Conservation (phyloP, 1,140 invertebrate genomes). For the Macrosteles quadrilineatus region DNA sequence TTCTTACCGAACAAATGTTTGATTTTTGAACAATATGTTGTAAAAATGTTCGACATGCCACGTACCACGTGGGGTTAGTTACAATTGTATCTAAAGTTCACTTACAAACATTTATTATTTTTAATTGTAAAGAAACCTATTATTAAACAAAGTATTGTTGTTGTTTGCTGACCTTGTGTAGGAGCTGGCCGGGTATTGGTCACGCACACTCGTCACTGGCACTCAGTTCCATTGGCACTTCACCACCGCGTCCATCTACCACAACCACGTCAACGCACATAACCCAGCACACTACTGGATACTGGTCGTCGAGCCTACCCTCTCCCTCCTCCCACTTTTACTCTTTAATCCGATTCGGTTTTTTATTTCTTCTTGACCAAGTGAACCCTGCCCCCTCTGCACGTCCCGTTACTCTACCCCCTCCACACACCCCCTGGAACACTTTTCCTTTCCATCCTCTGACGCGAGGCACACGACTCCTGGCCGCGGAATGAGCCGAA, state of each 20-base stretch:
- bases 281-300: constrained; percentile 27
- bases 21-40: no score
- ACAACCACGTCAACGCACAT: background rate
- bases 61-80: no score
- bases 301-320: background rate
- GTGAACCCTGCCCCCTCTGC: constrained; percentile 21
- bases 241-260: no score
- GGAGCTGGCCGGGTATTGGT: background rate
- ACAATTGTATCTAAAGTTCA: no score
- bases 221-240: constrained; percentile 16
- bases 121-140: no score
- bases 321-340: constrained; percentile 30
- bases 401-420: constrained; percentile 28
- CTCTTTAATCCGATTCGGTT: constrained; percentile 32
- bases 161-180: background rate
- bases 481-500: constrained; percentile 22
- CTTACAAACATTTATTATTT: no score
- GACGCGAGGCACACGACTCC: constrained; percentile 30
- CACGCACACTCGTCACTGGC: background rate
- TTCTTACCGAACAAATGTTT: no score
- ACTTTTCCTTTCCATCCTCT: constrained; percentile 32
- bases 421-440: constrained; percentile 17
- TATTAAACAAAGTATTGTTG: no score
- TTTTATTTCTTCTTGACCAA: constrained; percentile 31
- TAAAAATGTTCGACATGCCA: no score